These are phyloP conservation scores for Xestia ashworthii DNA, from an alignment of 2,888 invertebrate species.

Conservation along the genomic window DNA sequence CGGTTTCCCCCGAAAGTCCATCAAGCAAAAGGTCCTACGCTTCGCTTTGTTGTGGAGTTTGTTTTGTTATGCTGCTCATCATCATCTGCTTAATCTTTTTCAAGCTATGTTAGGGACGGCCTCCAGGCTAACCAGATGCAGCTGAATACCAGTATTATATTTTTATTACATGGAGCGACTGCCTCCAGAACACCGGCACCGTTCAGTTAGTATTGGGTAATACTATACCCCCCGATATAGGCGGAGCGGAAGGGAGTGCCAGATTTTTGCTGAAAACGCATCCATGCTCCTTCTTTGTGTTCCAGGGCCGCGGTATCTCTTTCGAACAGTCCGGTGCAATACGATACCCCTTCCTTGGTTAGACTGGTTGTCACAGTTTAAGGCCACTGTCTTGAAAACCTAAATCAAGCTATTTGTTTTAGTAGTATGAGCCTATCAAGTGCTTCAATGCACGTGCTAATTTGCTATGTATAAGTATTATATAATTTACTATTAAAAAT, in stretches of 20 bases:
- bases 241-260: no score
- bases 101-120: not conserved
- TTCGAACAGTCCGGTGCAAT: no score
- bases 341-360: not conserved
- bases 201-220: not conserved
- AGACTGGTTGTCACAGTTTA: not conserved
- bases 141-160: no score
- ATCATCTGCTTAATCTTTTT: not conserved
- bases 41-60: not conserved
- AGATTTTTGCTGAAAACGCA: no score
- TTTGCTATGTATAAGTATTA: conserved; percentile 3
- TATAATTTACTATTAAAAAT: conserved; percentile 16
- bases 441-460: conserved; percentile 2
- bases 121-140: not conserved
- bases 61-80: not conserved
- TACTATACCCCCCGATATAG: not conserved
- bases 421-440: not conserved
- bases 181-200: not conserved
- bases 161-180: not conserved
- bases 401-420: conserved; percentile 2
- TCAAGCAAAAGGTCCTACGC: not conserved
- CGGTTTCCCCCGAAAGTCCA: not conserved
- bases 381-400: not conserved
- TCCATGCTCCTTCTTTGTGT: no score
- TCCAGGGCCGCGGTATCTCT: no score